Percentiles rank a stretch among this genome's conserved stretches.
phyloP scores from a whole-genome alignment of 2,888 invertebrate species.

The Agrochola circellaris region DNA sequence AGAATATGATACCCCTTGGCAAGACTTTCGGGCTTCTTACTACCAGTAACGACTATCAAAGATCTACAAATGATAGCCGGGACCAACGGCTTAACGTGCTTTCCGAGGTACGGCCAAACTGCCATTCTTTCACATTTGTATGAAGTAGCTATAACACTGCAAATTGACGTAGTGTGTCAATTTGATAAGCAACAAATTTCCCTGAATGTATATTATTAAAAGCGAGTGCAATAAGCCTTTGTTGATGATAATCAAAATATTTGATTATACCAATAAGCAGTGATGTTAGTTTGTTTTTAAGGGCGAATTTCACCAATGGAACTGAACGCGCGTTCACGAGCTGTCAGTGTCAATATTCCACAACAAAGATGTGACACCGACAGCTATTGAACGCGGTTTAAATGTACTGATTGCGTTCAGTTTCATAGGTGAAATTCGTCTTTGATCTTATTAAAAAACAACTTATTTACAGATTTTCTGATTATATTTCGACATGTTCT shows the following conservation, averaged over 20 bases:
- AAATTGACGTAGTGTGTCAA: not conserved
- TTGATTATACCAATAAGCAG: not conserved
- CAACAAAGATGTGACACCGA: too few relatives aligned
- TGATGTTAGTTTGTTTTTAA: not conserved
- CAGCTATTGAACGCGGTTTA: too few relatives aligned
- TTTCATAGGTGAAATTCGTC: too few relatives aligned
- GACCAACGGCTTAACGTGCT: too few relatives aligned
- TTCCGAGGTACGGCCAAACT: not conserved
- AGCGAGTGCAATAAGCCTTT: conserved; percentile 4
- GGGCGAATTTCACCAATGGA: not conserved
- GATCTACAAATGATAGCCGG: not conserved
- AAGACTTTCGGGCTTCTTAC: not conserved
- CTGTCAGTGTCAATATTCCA: too few relatives aligned
- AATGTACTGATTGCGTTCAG: too few relatives aligned
- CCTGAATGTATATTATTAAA: not conserved
- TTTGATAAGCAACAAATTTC: not conserved
- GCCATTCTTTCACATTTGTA: not conserved
- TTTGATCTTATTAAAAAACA: too few relatives aligned
- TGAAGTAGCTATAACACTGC: not conserved
- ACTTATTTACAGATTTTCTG: too few relatives aligned
- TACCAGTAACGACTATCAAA: not conserved
- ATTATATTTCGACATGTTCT: too few relatives aligned
- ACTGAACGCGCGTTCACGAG: too few relatives aligned
- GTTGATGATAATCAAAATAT: not conserved
- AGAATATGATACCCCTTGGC: too few relatives aligned